Percentiles rank a stretch among this genome's conserved stretches.
Evolutionary conservation across 2,888 invertebrate species (phyloP).

Genomic region (Cremastinae sp.): DNA sequence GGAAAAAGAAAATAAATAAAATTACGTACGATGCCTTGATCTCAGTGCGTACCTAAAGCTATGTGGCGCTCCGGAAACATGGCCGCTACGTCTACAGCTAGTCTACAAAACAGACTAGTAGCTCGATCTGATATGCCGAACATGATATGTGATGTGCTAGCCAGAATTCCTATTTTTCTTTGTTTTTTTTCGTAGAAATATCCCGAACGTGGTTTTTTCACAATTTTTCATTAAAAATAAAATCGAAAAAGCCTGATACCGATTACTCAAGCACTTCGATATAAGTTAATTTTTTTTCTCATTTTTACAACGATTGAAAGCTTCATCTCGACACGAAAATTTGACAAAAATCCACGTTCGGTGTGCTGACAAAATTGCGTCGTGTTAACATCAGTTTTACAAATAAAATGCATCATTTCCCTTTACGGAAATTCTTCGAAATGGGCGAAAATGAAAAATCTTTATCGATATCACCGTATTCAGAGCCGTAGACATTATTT

Average conservation of each 20-base stretch:
- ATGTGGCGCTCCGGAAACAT: conserved; percentile 79
- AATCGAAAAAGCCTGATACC: conserved; percentile 9
- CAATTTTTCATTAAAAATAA: conserved; percentile 9
- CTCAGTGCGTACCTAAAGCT: conserved; percentile 80
- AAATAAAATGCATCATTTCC: conserved; percentile 19
- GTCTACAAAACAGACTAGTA: conserved; percentile 78
- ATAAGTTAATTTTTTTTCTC: no score
- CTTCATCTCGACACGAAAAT: no score
- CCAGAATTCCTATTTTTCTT: conserved; percentile 58
- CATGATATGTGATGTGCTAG: conserved; percentile 77
- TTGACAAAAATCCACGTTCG: conserved; percentile 44
- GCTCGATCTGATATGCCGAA: conserved; percentile 77
- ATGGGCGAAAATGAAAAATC: conserved; percentile 8
- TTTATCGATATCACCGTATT: conserved; percentile 68
- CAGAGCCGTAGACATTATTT: conserved; percentile 66
- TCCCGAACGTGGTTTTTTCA: background rate
- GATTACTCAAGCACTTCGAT: no score
- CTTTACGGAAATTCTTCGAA: conserved; percentile 16
- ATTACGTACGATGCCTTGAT: conserved; percentile 77
- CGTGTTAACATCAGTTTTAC: conserved; percentile 30
- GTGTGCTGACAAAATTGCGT: conserved; percentile 49
- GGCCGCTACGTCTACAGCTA: conserved; percentile 79
- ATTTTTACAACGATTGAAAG: no score
- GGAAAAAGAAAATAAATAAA: conserved; percentile 61
- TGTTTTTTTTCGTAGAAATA: background rate